Percentiles rank a stretch among this genome's conserved stretches.
Evolutionary conservation across 2,888 invertebrate genomes (phyloP).

Genomic region (Catocala nupta): DNA sequence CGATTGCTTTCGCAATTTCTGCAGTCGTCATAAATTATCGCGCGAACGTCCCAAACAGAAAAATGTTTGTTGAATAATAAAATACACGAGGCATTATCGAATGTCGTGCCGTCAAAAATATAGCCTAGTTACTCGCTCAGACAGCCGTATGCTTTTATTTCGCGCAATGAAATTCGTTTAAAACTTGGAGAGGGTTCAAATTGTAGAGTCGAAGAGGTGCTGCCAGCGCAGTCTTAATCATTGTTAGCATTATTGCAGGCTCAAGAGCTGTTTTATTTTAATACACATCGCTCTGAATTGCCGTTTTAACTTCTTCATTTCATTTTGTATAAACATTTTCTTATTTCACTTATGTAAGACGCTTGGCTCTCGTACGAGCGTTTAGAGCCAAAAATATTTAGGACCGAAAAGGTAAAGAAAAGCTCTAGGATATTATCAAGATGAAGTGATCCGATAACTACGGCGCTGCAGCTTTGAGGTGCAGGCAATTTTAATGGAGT

Average conservation of each 20-base stretch:
- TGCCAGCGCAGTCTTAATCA: slow-evolving; percentile 69
- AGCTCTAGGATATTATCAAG: slow-evolving; percentile 55
- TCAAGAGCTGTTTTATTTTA: slow-evolving; percentile 52
- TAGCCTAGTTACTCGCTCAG: slow-evolving; percentile 55
- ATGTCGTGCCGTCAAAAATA: slow-evolving; percentile 64
- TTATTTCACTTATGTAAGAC: slow-evolving; percentile 31
- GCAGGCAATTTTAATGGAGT: slow-evolving; percentile 55
- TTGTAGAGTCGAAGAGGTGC: slow-evolving; percentile 60
- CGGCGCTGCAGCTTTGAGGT: slow-evolving; percentile 56
- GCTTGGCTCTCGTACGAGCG: slow-evolving; percentile 26
- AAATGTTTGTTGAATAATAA: slow-evolving; percentile 61
- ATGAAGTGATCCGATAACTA: slow-evolving; percentile 60
- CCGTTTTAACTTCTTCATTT: slow-evolving; percentile 28
- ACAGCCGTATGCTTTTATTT: slow-evolving; percentile 70
- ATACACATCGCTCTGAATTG: slow-evolving; percentile 43
- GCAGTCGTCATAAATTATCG: slow-evolving; percentile 61
- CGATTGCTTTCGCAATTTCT: slow-evolving; percentile 65
- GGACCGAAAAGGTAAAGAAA: slow-evolving; percentile 49
- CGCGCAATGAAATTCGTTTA: slow-evolving; percentile 75
- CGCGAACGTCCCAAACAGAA: slow-evolving; percentile 60
- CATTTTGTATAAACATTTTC: slow-evolving; percentile 37
- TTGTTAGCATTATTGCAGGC: slow-evolving; percentile 67
- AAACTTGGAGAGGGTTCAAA: slow-evolving; percentile 79
- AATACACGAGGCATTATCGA: slow-evolving; percentile 62
- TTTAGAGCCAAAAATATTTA: slow-evolving; percentile 43